Percentiles rank a stretch among this genome's conserved stretches.
These are phyloP conservation scores for Muricea muricata DNA, from an alignment of 92 coral and sea anemone species.

Conservation along the genomic window DNA sequence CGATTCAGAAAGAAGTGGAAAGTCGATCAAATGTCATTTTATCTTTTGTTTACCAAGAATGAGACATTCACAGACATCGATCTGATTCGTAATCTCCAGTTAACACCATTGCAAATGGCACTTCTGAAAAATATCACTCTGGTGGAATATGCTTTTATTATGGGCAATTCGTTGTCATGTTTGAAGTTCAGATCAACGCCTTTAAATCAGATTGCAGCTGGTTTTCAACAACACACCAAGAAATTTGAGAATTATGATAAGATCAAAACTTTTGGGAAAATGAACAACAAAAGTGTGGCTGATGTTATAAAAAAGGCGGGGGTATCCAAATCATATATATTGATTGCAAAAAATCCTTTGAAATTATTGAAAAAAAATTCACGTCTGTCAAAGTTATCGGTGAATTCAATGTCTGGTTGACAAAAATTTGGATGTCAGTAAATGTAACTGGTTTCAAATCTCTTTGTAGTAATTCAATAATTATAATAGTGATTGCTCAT, in stretches of 20 bases:
- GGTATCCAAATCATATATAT: neutral
- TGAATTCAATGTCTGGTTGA: neutral
- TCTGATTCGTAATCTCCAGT: slow-evolving; percentile 25
- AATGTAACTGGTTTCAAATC: no score
- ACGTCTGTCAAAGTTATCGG: neutral
- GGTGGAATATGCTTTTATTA: slow-evolving; percentile 9
- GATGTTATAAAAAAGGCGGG: slow-evolving; percentile 4
- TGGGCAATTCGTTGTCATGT: neutral
- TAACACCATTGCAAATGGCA: slow-evolving; percentile 25
- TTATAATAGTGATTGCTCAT: no score
- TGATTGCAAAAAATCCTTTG: neutral
- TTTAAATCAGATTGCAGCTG: neutral
- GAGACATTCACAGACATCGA: slow-evolving; percentile 4
- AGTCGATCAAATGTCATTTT: neutral
- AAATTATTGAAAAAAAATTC: neutral
- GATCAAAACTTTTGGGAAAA: neutral
- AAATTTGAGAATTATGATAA: slow-evolving; percentile 14
- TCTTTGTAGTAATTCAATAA: no score
- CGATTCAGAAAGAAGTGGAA: neutral
- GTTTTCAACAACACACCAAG: neutral
- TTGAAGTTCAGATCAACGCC: neutral
- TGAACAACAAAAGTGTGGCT: neutral
- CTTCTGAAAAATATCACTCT: neutral
- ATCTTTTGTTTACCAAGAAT: slow-evolving; percentile 22
- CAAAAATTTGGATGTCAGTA: no score